These are phyloP conservation scores for Cossypha caffra DNA, from an alignment of 2,797 vertebrate species.

Conservation along the genomic window DNA sequence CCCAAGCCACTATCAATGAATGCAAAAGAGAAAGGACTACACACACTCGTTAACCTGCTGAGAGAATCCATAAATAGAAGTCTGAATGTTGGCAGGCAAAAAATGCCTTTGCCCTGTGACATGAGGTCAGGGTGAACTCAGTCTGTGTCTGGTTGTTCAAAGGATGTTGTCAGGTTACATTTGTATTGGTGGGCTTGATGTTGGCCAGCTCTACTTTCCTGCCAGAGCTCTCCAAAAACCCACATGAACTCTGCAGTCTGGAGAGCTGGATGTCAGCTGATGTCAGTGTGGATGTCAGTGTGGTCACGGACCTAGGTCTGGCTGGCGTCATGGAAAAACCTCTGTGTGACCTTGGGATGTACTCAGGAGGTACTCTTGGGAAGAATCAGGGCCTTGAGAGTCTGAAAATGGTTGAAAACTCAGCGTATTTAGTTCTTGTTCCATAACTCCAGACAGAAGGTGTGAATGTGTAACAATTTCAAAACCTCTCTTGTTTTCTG, in stretches of 20 bases:
- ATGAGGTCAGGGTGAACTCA: neutral
- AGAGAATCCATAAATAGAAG: neutral
- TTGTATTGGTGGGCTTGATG: neutral
- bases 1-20: neutral
- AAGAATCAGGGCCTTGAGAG: neutral
- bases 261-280: neutral
- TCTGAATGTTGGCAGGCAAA: neutral
- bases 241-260: neutral
- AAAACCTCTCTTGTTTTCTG: neutral
- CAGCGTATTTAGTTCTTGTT: neutral
- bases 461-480: neutral
- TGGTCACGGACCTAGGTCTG: neutral
- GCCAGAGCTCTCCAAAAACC: neutral
- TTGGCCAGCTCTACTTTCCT: neutral
- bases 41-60: neutral
- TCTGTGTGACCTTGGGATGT: neutral
- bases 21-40: neutral
- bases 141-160: neutral
- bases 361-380: neutral
- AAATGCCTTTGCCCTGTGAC: neutral
- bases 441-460: accelerated
- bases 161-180: neutral
- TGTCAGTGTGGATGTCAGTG: accelerated
- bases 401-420: neutral
- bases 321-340: neutral